phyloP scores from a whole-genome alignment of 2,113 vertebrate genomes.

The Labeo rohita region DNA sequence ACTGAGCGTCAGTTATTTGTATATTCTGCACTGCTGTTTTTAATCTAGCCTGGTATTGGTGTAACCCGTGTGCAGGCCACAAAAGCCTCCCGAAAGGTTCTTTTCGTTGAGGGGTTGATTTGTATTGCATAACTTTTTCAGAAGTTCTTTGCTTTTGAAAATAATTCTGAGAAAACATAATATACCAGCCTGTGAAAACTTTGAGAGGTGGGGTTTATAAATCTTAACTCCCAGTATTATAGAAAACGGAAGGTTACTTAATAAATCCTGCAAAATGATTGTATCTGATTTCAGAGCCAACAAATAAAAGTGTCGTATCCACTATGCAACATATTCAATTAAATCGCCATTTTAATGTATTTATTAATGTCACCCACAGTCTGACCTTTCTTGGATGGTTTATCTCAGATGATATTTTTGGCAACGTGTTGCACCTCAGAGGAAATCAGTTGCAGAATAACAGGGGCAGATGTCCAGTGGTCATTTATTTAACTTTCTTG shows the following conservation, averaged over 20 bases:
- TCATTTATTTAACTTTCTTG: constrained; percentile 58
- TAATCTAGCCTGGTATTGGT: constrained; percentile 31
- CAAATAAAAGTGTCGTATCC: not conserved
- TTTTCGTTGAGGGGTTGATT: not conserved
- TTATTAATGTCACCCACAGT: not conserved
- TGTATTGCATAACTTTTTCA: not conserved
- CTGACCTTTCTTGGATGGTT: constrained; percentile 28
- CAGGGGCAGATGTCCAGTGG: constrained; percentile 33
- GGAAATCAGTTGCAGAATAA: constrained; percentile 44
- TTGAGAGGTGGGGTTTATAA: not conserved
- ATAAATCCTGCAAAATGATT: not conserved
- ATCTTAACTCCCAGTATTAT: not conserved
- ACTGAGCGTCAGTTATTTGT: constrained; percentile 22
- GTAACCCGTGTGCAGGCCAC: constrained; percentile 9
- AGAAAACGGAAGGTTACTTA: not conserved
- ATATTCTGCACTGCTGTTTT: constrained; percentile 32
- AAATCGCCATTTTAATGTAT: not conserved
- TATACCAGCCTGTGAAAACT: not conserved
- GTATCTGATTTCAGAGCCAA: not conserved
- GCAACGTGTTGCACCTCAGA: constrained; percentile 29
- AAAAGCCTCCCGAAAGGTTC: constrained; percentile 9
- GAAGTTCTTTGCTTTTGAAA: not conserved
- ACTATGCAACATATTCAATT: not conserved
- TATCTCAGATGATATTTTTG: constrained; percentile 38
- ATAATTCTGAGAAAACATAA: not conserved